Base-by-base conservation (phyloP, 2,888 invertebrate species). In the Lasioglossum morio region DNA sequence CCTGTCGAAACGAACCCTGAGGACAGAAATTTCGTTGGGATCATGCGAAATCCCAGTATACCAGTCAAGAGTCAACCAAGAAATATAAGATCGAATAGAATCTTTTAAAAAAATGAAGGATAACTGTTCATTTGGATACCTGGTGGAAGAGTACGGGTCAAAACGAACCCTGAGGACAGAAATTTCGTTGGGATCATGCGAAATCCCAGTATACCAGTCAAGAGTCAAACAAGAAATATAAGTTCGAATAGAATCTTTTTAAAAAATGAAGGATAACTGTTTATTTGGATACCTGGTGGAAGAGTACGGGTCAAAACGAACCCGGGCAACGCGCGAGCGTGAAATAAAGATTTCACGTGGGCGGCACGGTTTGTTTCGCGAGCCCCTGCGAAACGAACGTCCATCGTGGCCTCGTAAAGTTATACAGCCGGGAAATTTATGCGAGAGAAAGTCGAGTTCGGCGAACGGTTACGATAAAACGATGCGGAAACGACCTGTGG, bases 401-500 rank as follows among this genome's bases (percentile, higher is more conserved):
- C 60, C 53, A 83, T 81, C 86, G 80, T 72, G 79, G 75, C 27
- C 87, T 48, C 74, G 84, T 79, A 81, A 70, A 82, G 75, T 84
- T 60, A 72, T 74, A 75, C 63, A 30, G 37, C 60, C 60, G n/a
- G 37, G 82, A 79, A 87, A 87, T 89, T 89, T 86, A 84, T 86
- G 82, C 53, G 75, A 79, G 82, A 37, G 82, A 84, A 87, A 84
- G 79, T 84, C 73, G 79, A 81, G 79, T 75, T 87, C 66, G 76
- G 74, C 80, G 77, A 57, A 74, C 69, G 34, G 73, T 79, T 69
- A 70, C 76, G 76, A 85, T 85, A 83, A 89, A 89, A 89, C 73
- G 77, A 2, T 37, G 53, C 40, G 40, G 46, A 82, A 88, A 69
- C 85, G 89, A 89, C 83, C 85, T 84, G 82, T 85, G 82, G 82